A percentile compares a stretch with the other conserved stretches of the same genome.
phyloP scores from a whole-genome alignment of 2,113 vertebrate species.

The Willisornis vidua region DNA sequence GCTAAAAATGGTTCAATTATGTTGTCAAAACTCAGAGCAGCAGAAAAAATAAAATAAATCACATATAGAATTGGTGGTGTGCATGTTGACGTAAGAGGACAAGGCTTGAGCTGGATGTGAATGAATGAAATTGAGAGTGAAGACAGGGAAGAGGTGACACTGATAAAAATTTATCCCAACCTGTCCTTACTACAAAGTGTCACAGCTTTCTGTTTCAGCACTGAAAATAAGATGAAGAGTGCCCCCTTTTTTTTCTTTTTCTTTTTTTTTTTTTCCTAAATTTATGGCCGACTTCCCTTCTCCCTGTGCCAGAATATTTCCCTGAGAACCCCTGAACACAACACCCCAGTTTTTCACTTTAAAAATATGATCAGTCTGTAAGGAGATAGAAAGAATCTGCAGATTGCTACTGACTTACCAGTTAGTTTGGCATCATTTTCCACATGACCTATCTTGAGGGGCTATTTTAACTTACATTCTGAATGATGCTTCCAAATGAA shows the following conservation, averaged over 20 bases:
- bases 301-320: conserved; percentile 30
- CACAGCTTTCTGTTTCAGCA: conserved; percentile 28
- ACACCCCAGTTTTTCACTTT: conserved; percentile 55
- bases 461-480: conserved; percentile 10
- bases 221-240: neutral
- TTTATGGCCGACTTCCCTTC: conserved; percentile 25
- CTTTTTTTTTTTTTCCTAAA: neutral
- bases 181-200: conserved; percentile 39
- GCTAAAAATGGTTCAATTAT: neutral
- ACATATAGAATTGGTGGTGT: neutral
- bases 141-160: neutral
- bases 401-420: conserved; percentile 21
- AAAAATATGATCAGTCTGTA: conserved; percentile 45
- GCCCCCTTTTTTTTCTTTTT: neutral
- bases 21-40: neutral
- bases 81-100: neutral
- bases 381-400: conserved; percentile 2
- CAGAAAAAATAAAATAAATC: neutral
- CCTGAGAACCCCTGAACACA: conserved; percentile 57
- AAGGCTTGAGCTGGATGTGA: neutral
- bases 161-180: conserved; percentile 29
- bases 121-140: conserved; percentile 8
- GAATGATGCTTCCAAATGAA: neutral
- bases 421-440: conserved; percentile 28
- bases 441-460: conserved; percentile 27